A percentile compares a stretch with the other conserved stretches of the same genome.
phyloP scores from a whole-genome alignment of 2,797 vertebrate species.

The Chelonia mydas region DNA sequence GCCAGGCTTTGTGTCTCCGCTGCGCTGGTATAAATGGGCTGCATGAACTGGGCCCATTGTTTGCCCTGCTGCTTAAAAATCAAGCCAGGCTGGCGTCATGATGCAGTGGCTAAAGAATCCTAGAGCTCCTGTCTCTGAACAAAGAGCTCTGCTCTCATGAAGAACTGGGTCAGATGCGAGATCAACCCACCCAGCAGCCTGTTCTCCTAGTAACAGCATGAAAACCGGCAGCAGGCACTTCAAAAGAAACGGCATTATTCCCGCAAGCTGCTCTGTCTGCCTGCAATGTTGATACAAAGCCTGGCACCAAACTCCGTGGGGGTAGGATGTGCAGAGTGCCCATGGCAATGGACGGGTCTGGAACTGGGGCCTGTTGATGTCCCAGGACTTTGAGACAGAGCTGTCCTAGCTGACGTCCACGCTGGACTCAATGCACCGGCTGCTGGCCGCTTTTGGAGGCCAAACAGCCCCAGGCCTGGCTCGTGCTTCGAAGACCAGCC shows the following conservation, averaged over 20 bases:
- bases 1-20: not conserved
- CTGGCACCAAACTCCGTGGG: not conserved
- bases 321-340: not conserved
- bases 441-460: not conserved
- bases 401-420: not conserved
- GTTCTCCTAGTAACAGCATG: no score
- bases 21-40: not conserved
- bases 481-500: no score
- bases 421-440: not conserved
- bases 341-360: not conserved
- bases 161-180: no score
- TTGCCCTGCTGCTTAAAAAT: no score
- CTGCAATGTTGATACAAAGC: not conserved
- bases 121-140: no score
- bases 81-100: no score
- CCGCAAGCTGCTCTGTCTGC: no score
- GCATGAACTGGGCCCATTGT: not conserved
- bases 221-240: no score
- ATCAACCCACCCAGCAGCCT: no score
- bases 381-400: not conserved
- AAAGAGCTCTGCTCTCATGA: no score
- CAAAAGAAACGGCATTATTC: no score
- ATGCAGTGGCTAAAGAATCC: no score
- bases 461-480: not conserved
- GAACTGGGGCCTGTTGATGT: not conserved